phyloP scores from a whole-genome alignment of 2,797 vertebrate genomes.

The Lates japonicus region DNA sequence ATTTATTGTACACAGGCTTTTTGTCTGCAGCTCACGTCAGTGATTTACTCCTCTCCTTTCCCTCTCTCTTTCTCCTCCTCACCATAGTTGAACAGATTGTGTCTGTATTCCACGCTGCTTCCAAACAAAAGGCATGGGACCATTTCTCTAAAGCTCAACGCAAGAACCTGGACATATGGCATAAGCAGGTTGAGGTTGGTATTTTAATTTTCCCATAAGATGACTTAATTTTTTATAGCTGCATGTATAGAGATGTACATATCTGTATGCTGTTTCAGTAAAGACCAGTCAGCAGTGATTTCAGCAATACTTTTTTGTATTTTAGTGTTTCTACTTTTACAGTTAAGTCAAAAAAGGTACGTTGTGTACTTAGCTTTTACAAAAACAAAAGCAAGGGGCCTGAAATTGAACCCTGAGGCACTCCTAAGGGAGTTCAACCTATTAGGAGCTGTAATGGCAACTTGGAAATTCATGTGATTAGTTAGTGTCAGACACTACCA shows the following conservation, averaged over 20 bases:
- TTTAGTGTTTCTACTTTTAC: neutral
- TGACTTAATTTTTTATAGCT: neutral
- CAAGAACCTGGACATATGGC: slow-evolving; percentile 99
- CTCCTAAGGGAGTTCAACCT: neutral
- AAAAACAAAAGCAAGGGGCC: neutral
- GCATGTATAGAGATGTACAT: neutral
- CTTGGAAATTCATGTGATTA: too few relatives aligned
- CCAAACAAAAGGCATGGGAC: slow-evolving; percentile 99
- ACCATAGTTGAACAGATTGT: slow-evolving; percentile 97
- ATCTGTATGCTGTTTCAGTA: neutral
- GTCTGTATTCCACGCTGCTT: slow-evolving; percentile 98
- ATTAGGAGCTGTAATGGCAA: neutral
- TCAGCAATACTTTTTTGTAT: neutral
- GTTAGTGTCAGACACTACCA: too few relatives aligned
- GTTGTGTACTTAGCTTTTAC: neutral
- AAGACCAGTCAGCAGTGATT: neutral
- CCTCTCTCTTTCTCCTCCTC: neutral
- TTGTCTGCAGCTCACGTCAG: neutral
- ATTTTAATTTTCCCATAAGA: slow-evolving; percentile 41
- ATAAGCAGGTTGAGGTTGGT: slow-evolving; percentile 99
- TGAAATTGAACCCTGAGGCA: slow-evolving; percentile 11
- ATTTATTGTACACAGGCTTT: neutral
- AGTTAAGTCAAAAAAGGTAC: neutral
- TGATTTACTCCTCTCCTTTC: neutral
- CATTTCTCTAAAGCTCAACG: slow-evolving; percentile 99